These are phyloP conservation scores for Meleagris gallopavo DNA, from an alignment of 2,113 vertebrate species.

Conservation along the genomic window DNA sequence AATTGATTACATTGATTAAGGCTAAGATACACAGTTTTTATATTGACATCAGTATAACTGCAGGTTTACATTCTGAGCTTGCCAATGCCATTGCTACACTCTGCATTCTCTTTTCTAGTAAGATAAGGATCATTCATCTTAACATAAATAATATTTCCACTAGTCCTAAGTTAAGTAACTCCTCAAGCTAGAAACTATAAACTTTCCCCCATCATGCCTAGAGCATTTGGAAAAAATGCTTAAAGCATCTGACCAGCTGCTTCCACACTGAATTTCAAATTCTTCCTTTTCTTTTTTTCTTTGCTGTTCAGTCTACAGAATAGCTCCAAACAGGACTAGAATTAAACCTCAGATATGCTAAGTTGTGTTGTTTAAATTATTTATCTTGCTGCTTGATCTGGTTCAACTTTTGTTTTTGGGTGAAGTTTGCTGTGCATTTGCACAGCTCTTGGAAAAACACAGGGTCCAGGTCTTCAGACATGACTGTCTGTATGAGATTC, in stretches of 20 bases:
- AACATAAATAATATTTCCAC: background rate
- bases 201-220: background rate
- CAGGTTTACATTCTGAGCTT: background rate
- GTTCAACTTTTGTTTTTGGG: background rate
- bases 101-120: background rate
- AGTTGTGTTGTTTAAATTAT: fast-evolving
- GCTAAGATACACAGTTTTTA: background rate
- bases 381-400: background rate
- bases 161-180: background rate
- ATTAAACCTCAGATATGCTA: background rate
- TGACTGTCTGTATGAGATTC: background rate
- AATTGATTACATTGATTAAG: background rate
- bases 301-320: background rate
- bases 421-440: background rate
- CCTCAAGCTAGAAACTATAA: background rate
- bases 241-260: background rate
- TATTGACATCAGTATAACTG: background rate
- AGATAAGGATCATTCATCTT: background rate
- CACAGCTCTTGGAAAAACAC: background rate
- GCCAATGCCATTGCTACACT: background rate
- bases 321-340: background rate
- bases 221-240: background rate
- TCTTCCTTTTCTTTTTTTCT: background rate
- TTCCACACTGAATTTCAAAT: background rate
- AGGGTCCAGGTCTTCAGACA: background rate